Conservation (phyloP, 2,888 invertebrate species). For the Lamellibrachia columna region DNA sequence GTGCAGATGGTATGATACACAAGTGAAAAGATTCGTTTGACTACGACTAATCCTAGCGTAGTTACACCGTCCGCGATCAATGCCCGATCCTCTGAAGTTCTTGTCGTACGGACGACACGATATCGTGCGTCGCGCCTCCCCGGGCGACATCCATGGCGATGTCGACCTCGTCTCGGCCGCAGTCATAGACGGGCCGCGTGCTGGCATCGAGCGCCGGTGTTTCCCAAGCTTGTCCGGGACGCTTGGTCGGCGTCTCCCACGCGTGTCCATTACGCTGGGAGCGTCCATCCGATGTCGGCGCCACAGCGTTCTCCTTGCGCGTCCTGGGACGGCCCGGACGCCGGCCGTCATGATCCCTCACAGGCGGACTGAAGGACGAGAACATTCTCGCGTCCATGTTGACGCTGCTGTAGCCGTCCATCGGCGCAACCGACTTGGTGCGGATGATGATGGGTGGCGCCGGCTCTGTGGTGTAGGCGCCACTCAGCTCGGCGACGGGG, state of each 20-base stretch:
- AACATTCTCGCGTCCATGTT: background rate
- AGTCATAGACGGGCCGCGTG: background rate
- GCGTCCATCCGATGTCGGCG: background rate
- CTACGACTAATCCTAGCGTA: too few species aligned
- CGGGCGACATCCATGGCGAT: constrained; percentile 10
- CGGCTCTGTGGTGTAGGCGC: background rate
- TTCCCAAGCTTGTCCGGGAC: background rate
- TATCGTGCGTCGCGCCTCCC: background rate
- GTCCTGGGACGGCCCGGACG: background rate
- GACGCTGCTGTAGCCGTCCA: background rate
- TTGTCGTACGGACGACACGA: background rate
- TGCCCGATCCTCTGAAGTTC: background rate
- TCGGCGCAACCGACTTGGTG: background rate
- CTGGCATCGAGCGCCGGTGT: background rate
- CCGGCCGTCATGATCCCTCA: background rate
- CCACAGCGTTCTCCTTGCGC: background rate
- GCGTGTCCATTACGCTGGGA: background rate
- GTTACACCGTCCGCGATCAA: background rate
- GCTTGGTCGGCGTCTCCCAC: background rate
- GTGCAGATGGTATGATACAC: too few species aligned
- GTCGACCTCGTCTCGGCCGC: background rate
- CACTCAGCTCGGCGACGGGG: background rate
- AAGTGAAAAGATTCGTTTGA: too few species aligned
- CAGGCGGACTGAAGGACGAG: background rate
- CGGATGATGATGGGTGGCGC: background rate